Evolutionary conservation across 2,113 vertebrate genomes (phyloP), one percentile per base, ranked within the genome.

Genomic region (Hippocampus zosterae): DNA sequence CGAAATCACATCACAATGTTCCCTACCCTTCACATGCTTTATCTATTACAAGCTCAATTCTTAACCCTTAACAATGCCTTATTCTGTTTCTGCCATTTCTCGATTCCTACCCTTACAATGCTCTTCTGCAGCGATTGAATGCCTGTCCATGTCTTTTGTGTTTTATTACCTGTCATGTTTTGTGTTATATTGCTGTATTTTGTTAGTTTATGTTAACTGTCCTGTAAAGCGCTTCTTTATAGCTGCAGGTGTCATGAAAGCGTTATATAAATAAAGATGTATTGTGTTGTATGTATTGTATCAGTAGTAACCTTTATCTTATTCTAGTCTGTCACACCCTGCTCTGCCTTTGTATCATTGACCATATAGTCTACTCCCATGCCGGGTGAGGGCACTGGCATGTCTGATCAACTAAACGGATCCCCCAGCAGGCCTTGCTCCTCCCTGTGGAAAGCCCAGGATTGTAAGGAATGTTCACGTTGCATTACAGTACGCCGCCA

Each of bases 331-430:
- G 84, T 87, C 83, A 81, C 62, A 57, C 81, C 84, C 77, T 74
- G 61, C 65, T 77, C 78, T 80, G 55, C 73, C 72, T 75, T 84
- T 85, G 74, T 82, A 79, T 71, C 79, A 74, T 40, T 44, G 73
- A 63, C 77, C 70, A 37, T 37, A 37, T 37, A 72, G 77, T 78
- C 77, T 80, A 75, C 82, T 84, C 81, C 68, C 76, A 60, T 52
- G 77, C 77, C 80, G 78, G 71, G 86, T 50, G 73, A 80, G 77
- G 80, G 77, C 74, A 72, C 81, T 76, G 87, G 84, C 84, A 83
- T 68, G 70, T 88, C 83, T 86, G 82, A 88, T 88, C 84, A 81
- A 81, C 86, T 85, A 82, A 88, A 89, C 86, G 84, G 86, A 88
- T 88, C 85, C 85, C 84, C 86, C 88, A 88, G 87, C 82, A 87